Conservation (phyloP, 2,113 vertebrate genomes). For the Bagarius yarrelli region DNA sequence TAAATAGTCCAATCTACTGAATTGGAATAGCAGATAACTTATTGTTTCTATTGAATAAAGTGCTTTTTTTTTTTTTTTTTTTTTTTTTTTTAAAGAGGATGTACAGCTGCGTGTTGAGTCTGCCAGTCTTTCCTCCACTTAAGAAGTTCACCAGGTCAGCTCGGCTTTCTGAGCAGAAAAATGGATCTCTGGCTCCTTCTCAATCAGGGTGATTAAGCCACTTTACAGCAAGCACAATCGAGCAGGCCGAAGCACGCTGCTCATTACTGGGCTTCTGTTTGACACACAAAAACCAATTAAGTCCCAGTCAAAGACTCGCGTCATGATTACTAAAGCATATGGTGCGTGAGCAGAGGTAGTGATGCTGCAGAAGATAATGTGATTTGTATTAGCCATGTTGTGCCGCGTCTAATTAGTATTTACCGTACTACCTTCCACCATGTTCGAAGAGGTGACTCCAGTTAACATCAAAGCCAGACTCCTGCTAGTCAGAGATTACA, state of each 20-base stretch:
- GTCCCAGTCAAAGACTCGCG: constrained; percentile 15
- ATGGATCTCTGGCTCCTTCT: constrained; percentile 63
- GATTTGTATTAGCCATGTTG: constrained; percentile 26
- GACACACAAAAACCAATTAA: constrained; percentile 34
- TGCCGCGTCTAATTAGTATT: constrained; percentile 23
- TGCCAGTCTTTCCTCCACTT: constrained; percentile 20
- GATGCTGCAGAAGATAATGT: constrained; percentile 24
- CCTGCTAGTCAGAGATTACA: background rate
- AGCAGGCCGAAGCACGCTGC: constrained; percentile 14
- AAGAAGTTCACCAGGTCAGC: constrained; percentile 59
- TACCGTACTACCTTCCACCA: constrained; percentile 12
- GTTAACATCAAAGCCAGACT: background rate
- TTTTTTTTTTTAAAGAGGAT: no score
- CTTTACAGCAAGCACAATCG: constrained; percentile 11
- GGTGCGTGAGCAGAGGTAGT: background rate
- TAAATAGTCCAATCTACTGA: background rate
- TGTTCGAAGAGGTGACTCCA: no score
- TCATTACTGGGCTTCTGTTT: constrained; percentile 37
- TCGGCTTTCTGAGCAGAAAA: constrained; percentile 51
- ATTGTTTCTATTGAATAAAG: background rate
- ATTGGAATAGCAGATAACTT: constrained; percentile 18
- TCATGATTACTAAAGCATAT: constrained; percentile 36
- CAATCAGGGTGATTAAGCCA: constrained; percentile 50
- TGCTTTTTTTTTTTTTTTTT: background rate
- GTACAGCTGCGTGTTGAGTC: constrained; percentile 14